Evolutionary conservation across 2,888 invertebrate genomes (phyloP).

Genomic region (Lumbricus terrestris): DNA sequence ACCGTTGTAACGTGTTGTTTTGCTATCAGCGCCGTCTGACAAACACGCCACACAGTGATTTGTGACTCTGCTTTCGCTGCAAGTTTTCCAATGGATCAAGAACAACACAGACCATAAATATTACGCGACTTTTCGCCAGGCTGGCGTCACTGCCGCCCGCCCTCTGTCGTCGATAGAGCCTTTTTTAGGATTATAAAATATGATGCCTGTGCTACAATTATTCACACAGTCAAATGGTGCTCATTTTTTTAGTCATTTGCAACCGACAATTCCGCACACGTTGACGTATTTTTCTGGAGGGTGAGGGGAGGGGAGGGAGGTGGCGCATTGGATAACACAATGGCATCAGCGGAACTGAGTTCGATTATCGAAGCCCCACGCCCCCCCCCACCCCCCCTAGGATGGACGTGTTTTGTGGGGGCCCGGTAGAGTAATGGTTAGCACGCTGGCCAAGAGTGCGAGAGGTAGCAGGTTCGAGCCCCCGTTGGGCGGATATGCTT

Average conservation of each 20-base stretch:
- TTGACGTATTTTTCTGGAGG: too few species aligned
- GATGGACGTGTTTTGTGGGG: too few species aligned
- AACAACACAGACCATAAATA: neutral
- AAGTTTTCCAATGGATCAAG: neutral
- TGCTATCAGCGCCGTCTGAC: neutral
- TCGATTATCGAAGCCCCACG: too few species aligned
- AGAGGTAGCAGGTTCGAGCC: too few species aligned
- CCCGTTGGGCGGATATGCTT: too few species aligned
- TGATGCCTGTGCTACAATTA: neutral
- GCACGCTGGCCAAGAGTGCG: too few species aligned
- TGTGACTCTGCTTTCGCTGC: neutral
- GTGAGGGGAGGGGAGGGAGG: too few species aligned
- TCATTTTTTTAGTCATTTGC: neutral
- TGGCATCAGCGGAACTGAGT: too few species aligned
- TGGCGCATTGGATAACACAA: too few species aligned
- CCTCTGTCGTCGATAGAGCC: too few species aligned
- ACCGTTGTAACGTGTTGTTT: neutral
- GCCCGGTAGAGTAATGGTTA: too few species aligned
- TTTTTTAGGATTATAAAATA: neutral
- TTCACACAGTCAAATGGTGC: neutral
- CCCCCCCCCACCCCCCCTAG: too few species aligned
- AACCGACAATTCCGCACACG: neutral
- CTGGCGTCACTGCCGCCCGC: neutral
- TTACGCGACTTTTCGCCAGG: neutral
- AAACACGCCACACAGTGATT: neutral